Conservation (phyloP, 2,888 invertebrate species). For the Parascotia fuliginaria region DNA sequence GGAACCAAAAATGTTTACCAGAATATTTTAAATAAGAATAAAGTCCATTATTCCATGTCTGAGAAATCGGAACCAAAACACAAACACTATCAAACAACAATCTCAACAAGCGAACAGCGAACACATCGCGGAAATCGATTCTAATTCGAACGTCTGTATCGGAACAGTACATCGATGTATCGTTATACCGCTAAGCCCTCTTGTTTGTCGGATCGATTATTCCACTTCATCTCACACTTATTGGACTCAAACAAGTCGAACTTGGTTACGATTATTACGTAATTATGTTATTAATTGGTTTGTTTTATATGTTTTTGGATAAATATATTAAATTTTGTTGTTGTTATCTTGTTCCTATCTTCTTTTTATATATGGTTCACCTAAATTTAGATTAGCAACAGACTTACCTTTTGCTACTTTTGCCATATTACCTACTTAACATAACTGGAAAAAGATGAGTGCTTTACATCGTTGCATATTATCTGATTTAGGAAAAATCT, state of each 20-base stretch:
- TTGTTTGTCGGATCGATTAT: conserved; percentile 84
- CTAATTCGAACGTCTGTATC: conserved; percentile 61
- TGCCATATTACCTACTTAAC: no score
- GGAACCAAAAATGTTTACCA: no score
- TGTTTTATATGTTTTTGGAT: conserved; percentile 1
- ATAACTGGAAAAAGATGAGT: no score
- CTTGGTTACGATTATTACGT: conserved; percentile 31
- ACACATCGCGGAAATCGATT: conserved; percentile 63
- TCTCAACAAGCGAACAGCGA: conserved; percentile 45
- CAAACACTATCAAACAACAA: conserved; percentile 1
- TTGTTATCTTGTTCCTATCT: no score
- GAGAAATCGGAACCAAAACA: not conserved
- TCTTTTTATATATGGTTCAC: no score
- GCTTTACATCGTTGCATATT: no score
- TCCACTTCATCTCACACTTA: conserved; percentile 80
- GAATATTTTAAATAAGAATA: not conserved
- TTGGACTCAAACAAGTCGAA: conserved; percentile 65
- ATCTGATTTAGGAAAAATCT: no score
- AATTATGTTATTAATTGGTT: conserved; percentile 26
- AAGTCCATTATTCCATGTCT: not conserved
- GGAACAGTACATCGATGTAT: conserved; percentile 62
- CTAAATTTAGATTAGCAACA: no score
- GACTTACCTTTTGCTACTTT: no score
- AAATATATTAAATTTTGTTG: no score
- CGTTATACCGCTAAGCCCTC: conserved; percentile 66